Conservation (phyloP, 2,888 invertebrate species). For the Formica aserva region DNA sequence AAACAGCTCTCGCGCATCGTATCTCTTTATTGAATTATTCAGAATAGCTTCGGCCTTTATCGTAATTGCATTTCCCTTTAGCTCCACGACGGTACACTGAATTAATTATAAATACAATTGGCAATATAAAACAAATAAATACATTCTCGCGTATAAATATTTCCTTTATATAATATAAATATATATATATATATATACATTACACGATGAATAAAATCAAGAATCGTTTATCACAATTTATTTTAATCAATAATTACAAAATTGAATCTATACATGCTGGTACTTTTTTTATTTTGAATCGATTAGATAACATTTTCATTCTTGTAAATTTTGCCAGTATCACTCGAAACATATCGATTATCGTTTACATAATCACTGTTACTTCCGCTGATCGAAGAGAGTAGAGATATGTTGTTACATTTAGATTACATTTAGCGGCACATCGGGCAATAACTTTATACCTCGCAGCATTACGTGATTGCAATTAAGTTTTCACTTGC, state of each 20-base stretch:
- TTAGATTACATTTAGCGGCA: conserved; percentile 54
- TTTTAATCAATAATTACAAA: neutral
- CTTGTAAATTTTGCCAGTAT: neutral
- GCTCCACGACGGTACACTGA: conserved; percentile 24
- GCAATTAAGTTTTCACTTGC: conserved; percentile 71
- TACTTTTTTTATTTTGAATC: neutral
- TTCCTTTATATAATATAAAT: neutral
- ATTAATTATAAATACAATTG: conserved; percentile 48
- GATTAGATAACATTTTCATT: neutral
- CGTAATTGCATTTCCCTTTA: conserved; percentile 51
- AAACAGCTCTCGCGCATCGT: conserved; percentile 10
- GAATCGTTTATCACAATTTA: neutral
- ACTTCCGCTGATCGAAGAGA: conserved; percentile 37
- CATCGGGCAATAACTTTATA: conserved; percentile 58
- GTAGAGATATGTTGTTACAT: conserved; percentile 22
- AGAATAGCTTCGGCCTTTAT: conserved; percentile 47
- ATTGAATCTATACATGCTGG: neutral
- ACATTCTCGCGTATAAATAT: conserved; percentile 21
- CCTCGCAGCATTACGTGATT: conserved; percentile 58
- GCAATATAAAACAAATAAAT: conserved; percentile 4
- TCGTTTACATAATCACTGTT: conserved; percentile 37
- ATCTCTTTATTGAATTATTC: conserved; percentile 50
- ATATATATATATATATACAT: neutral
- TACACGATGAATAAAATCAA: neutral
- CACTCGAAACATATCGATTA: neutral